These are phyloP conservation scores for Aptenodytes patagonicus DNA, from an alignment of 2,113 vertebrate species.

Conservation along the genomic window DNA sequence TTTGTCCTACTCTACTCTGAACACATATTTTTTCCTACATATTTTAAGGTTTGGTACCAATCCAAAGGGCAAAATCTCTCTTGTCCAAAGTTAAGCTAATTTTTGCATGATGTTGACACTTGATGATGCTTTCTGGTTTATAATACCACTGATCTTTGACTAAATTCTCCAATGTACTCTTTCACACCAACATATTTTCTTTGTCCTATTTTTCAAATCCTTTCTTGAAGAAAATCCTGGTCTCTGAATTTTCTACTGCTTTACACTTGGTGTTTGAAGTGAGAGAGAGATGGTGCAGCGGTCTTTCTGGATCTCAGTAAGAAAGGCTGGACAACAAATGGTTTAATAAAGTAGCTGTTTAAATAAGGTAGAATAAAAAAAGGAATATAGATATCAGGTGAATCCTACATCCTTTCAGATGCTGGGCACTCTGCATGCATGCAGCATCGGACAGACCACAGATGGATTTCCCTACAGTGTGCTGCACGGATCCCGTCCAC, in stretches of 20 bases:
- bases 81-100: background rate
- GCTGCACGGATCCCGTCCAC: background rate
- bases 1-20: background rate
- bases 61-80: background rate
- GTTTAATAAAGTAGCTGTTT: background rate
- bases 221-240: background rate
- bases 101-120: background rate
- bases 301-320: background rate
- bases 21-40: background rate
- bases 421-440: background rate
- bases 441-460: background rate
- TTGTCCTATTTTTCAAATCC: background rate
- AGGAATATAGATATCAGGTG: background rate
- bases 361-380: background rate
- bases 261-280: background rate
- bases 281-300: background rate
- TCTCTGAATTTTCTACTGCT: background rate
- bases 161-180: background rate
- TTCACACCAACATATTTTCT: background rate
- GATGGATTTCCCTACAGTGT: background rate
- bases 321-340: background rate
- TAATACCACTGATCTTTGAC: background rate
- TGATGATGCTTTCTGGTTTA: background rate
- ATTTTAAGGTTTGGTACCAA: background rate
- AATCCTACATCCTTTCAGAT: background rate